These are phyloP conservation scores for human DNA, from an alignment of 2,113 vertebrate genomes.

Conservation along the genomic window DNA sequence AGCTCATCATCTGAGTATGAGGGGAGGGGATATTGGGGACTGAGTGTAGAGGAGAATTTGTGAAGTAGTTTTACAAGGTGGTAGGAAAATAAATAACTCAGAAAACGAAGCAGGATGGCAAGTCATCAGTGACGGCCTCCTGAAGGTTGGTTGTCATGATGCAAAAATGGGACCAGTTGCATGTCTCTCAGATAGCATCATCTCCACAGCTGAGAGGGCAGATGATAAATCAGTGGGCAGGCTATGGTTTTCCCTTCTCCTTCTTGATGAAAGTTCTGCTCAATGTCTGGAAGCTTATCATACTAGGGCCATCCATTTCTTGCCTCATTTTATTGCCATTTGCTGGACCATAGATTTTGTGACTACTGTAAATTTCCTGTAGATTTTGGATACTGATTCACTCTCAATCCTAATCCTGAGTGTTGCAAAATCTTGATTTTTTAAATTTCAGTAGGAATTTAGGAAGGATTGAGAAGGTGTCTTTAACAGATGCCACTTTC, in stretches of 20 bases:
- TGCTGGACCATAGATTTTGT: not conserved
- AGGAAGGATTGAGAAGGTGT: not conserved
- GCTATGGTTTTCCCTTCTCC: not conserved
- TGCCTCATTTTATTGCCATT: not conserved
- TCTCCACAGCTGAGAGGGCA: not conserved
- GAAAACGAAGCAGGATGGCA: too few species aligned
- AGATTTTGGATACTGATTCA: not conserved
- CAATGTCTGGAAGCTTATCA: not conserved
- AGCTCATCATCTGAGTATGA: not conserved
- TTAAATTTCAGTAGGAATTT: not conserved
- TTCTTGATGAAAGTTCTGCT: not conserved
- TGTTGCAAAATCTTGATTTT: not conserved
- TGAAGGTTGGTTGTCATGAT: not conserved
- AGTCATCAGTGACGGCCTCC: not conserved
- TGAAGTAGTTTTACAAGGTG: not conserved
- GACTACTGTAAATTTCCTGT: not conserved
- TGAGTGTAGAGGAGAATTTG: not conserved
- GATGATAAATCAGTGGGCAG: not conserved
- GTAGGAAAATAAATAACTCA: not conserved
- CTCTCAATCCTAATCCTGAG: not conserved
- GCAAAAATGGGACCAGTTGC: not conserved
- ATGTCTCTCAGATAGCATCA: not conserved
- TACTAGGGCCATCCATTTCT: fast-evolving
- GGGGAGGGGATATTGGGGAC: not conserved
- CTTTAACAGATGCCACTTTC: not conserved